These are phyloP conservation scores for Amblyjoppa fuscipennis DNA, from an alignment of 2,888 invertebrate species.

Conservation along the genomic window DNA sequence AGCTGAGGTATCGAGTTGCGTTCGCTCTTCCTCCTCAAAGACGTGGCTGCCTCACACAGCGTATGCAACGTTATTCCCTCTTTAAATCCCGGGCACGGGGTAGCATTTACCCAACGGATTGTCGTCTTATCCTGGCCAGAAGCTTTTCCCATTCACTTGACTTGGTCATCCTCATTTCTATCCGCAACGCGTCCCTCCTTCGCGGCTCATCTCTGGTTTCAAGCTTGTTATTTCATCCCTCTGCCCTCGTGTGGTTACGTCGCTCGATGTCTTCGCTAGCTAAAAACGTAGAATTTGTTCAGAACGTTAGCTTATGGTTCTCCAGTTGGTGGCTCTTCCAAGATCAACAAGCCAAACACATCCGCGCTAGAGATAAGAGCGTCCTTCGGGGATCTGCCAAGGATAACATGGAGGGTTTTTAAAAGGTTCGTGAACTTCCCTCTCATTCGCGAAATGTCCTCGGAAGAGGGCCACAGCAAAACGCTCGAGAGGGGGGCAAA, in stretches of 20 bases:
- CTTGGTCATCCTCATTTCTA: slow-evolving; percentile 13
- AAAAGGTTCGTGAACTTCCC: slow-evolving; percentile 76
- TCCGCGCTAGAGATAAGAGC: slow-evolving; percentile 76
- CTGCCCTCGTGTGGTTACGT: slow-evolving; percentile 48
- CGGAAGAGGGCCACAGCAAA: neutral
- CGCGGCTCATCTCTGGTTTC: slow-evolving; percentile 18
- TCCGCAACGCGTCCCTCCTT: neutral
- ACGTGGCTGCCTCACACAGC: too few relatives aligned
- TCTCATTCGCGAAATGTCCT: slow-evolving; percentile 20
- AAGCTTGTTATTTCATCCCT: slow-evolving; percentile 68
- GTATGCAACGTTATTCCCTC: too few relatives aligned
- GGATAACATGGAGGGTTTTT: slow-evolving; percentile 79
- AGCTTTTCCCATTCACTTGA: slow-evolving; percentile 48
- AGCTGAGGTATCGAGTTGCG: too few relatives aligned
- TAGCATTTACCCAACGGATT: slow-evolving; percentile 83
- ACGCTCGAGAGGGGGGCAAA: neutral
- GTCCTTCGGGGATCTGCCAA: slow-evolving; percentile 79
- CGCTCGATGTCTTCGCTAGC: slow-evolving; percentile 21
- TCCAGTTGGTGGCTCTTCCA: slow-evolving; percentile 73
- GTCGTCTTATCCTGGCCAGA: slow-evolving; percentile 78
- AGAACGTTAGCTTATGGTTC: slow-evolving; percentile 54
- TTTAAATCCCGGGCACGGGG: slow-evolving; percentile 76
- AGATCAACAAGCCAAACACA: slow-evolving; percentile 81
- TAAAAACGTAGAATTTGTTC: slow-evolving; percentile 62
- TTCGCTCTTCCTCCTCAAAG: too few relatives aligned